phyloP scores from a whole-genome alignment of 1,140 invertebrate genomes.

The Grapholita molesta region DNA sequence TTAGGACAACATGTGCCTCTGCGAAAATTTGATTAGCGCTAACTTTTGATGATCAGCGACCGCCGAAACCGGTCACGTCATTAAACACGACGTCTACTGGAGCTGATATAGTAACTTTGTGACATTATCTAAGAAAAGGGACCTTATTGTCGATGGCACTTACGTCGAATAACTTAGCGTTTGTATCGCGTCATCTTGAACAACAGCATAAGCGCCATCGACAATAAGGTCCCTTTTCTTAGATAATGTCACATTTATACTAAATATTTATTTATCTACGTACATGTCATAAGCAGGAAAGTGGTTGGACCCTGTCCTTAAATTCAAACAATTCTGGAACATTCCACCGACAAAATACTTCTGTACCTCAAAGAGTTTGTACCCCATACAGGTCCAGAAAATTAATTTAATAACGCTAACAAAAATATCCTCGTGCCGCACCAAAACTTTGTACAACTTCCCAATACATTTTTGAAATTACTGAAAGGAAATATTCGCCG shows the following conservation, averaged over 20 bases:
- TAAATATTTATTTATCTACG: too few species aligned
- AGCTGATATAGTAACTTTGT: too few species aligned
- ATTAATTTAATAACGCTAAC: conserved; percentile 3
- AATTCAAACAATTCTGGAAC: background rate
- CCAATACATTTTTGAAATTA: background rate
- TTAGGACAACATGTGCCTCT: background rate
- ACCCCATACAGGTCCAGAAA: background rate
- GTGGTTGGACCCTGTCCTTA: background rate
- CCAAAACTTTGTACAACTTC: conserved; percentile 7
- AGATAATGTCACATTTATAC: too few species aligned
- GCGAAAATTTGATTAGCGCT: background rate
- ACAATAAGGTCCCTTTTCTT: too few species aligned
- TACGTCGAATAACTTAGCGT: too few species aligned
- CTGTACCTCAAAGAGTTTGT: conserved; percentile 1
- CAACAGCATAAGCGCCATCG: too few species aligned
- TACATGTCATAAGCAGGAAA: too few species aligned
- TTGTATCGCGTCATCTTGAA: too few species aligned
- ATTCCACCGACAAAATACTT: background rate
- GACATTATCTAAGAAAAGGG: too few species aligned
- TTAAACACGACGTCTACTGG: background rate
- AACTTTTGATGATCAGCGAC: background rate
- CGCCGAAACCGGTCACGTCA: background rate
- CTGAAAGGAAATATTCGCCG: background rate
- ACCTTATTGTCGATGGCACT: too few species aligned
- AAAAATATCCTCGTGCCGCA: background rate